phyloP scores from a whole-genome alignment of 2,888 invertebrate species.

The Bugula neritina region DNA sequence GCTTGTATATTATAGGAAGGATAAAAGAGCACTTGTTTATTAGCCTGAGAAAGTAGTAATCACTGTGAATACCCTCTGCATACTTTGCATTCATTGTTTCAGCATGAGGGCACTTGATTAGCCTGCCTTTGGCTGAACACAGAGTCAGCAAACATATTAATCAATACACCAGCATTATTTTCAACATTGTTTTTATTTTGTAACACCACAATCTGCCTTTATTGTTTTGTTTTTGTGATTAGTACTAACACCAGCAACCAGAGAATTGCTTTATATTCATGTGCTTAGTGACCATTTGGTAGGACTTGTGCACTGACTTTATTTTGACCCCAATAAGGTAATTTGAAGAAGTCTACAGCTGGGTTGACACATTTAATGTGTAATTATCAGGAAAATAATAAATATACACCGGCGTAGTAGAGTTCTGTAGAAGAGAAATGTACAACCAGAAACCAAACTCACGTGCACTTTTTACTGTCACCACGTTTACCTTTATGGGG shows the following conservation, averaged over 20 bases:
- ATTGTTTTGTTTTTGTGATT: not conserved
- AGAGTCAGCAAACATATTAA: not conserved
- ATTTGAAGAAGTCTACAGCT: too few species aligned
- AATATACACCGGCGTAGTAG: too few species aligned
- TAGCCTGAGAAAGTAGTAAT: conserved; percentile 21
- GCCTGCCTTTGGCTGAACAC: not conserved
- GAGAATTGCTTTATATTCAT: too few species aligned
- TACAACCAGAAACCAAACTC: too few species aligned
- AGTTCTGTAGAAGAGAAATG: too few species aligned
- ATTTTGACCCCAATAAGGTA: not conserved
- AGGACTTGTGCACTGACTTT: not conserved
- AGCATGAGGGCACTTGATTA: conserved; percentile 26
- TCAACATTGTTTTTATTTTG: conserved; percentile 8
- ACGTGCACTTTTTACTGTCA: too few species aligned
- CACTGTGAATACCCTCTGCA: not conserved
- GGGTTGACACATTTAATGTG: too few species aligned
- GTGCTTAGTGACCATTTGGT: not conserved
- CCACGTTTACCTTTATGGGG: too few species aligned
- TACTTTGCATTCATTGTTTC: conserved; percentile 18
- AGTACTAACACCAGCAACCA: too few species aligned
- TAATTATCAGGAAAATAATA: too few species aligned
- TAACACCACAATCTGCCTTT: not conserved
- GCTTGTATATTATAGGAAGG: not conserved
- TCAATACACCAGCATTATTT: not conserved
- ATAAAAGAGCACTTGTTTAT: conserved; percentile 25